Base-by-base conservation (phyloP, 2,888 invertebrate genomes). In the Taphrorychus bicolor region DNA sequence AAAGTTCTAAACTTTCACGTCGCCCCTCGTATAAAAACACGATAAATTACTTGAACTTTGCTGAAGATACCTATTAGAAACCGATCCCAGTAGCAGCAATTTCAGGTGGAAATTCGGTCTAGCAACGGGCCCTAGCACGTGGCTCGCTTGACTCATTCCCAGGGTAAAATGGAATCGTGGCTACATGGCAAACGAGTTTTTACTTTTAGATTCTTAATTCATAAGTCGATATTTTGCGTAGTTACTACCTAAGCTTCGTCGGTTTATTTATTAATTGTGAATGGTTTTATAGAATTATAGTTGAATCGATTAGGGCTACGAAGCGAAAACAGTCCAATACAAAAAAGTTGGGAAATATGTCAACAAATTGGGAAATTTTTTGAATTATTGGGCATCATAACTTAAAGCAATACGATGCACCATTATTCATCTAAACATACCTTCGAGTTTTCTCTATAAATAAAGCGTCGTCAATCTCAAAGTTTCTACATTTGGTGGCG, bases 101-200 rank as follows among this genome's bases (percentile, higher is more conserved):
- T 69, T 69, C 69, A 69, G 66, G 69, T 69, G 51, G 66, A 66
- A 62, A 66, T 69, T 69, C 62, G 65, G 66, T 64, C 59, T 57
- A 52, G 64, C 64, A 69, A 65, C 64, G 57, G 57, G 41, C 24
- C 58, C 17, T 42, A 54, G 59, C 68, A 63, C 62, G 67, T 67
- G 67, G 48, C 59, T 63, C 59, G 56, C 59, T 68, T 66, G 61
- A 66, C 61, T 68, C 68, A 63, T 68, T 68, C 63, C 59, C 68
- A 63, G 62, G 68, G 63, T 58, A 53, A 63, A 68, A 68, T 63
- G 54, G 45, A 59, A 59, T 54, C 54, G 66, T 59, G 48, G 59
- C 45, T 18, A 60, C 56, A 42, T 16, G n/a, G 18, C 1, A 48
- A 59, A 63, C 63, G 68, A 68, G 54, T n/a, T 59, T 49, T 7